Evolutionary conservation across 2,113 vertebrate species (phyloP), one percentile per base, ranked within the genome.

Genomic region (Oncorhynchus tshawytscha): DNA sequence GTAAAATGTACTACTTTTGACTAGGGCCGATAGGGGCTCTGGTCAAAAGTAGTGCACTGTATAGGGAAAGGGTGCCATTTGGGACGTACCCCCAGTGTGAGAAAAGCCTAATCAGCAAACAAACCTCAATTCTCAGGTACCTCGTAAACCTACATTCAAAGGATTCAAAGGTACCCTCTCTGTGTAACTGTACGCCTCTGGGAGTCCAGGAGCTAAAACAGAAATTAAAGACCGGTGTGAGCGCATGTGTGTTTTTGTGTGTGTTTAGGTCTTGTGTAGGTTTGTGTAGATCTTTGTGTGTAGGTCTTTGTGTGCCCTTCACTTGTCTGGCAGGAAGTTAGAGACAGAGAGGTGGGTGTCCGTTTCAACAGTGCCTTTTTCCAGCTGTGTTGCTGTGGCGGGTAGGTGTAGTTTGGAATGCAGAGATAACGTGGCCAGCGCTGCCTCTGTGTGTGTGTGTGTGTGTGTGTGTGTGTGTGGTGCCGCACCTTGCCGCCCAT

Each of bases 151-250:
- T 78, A 70, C 20, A 78, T 79, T 88, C 77, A 87, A 82, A 45
- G 8, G 9, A 45, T 45, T 45, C 39, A 45, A 45, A 86, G 77
- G 77, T 77, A 66, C 70, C 81, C 82, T 45, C 65, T 67, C 34
- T 8, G 20, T 87, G 91, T 88, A 91, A 92, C 87, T 57, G 57
- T 87, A 90, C 71, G 87, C 88, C 77, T 89, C 84, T 90, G 88
- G 81, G 85, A 91, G 83, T 78, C 81, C 80, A 81, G 77, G 81
- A 80, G 81, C 60, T 70, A 70, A 74, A 71, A 78, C 75, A 83
- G 74, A 77, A 87, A 80, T 81, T 82, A 86, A 85, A 72, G 9
- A 59, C 25, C 5, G 9, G 27, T 29, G 65, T 67, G 27, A 16
- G 25, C 6, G 1, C 27, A 27, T 5, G 39, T 45, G 67, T n/a